Base-by-base conservation (phyloP, 2,797 vertebrate species). In the Rhinella marina region DNA sequence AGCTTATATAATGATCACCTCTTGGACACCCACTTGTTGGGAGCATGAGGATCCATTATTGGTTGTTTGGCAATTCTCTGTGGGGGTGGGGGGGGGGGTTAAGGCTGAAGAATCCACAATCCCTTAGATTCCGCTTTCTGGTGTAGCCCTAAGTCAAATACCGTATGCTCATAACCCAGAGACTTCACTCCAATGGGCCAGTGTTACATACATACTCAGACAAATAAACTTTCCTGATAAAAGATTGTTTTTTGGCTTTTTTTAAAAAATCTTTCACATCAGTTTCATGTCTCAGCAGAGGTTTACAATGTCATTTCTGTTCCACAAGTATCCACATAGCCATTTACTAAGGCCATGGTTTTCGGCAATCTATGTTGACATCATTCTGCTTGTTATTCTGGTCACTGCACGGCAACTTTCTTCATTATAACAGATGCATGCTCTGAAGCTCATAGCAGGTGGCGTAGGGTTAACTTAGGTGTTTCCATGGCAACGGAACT, bases 391-490 rank as follows among this genome's bases (percentile, higher is more conserved):
- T 75, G 72, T 75, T 75, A 75, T 75, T 50, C 72, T 50, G 70
- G 21, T 11, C 70, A 73, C 41, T 23, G 70, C 41, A 5, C 70
- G 48, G 70, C 48, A 73, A 73, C 70, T 48, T 50, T n/a, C 1
- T 52, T 76, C 50, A 25, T n/a, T 76, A 54, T 52, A 76, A 23
- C 48, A 76, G 73, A 76, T 76, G 50, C 21, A 14, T 50, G 41
- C 73, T 76, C 23, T 13, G 21, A 76, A 76, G 72, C 72, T 75
- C 29, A 72, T 73, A 73, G 72, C 0, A 56, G 59, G 50, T 17
- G 61, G 82, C 81, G 81, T 76, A 75, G 86, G 77, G 62, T 81
- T 87, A 90, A 66, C 54, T 68, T 86, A 62, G 23, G 21, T 25
- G 73, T 54, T 25, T 76, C 73, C 23, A 25, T 76, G 73, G 25